Evolutionary conservation across 2,888 invertebrate species (phyloP).

Genomic region (Epinotia nisella): DNA sequence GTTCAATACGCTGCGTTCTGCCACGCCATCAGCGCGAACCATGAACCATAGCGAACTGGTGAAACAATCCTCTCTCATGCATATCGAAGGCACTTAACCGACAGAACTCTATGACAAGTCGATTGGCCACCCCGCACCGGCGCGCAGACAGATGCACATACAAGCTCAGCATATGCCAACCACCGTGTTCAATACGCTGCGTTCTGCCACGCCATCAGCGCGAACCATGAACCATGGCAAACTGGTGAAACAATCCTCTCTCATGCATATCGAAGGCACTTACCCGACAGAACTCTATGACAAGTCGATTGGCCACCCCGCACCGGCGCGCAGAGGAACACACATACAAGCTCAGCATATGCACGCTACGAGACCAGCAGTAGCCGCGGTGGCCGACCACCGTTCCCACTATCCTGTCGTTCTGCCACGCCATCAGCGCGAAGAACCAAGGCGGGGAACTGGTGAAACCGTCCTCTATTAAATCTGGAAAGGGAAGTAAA

Average conservation of each 20-base stretch:
- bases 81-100: background rate
- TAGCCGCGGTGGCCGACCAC: background rate
- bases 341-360: constrained; percentile 23
- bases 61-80: background rate
- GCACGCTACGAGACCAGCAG: background rate
- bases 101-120: constrained; percentile 9
- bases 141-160: constrained; percentile 1
- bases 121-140: constrained; percentile 4
- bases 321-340: background rate
- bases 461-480: constrained; percentile 6
- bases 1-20: background rate
- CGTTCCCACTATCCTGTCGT: background rate
- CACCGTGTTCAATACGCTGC: background rate
- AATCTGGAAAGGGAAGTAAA: background rate
- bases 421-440: constrained; percentile 7
- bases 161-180: constrained; percentile 18
- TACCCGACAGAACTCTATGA: constrained; percentile 18
- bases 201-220: background rate
- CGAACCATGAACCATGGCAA: constrained; percentile 16
- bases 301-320: constrained; percentile 1
- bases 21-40: constrained; percentile 8
- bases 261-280: background rate
- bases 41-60: constrained; percentile 5
- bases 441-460: constrained; percentile 16
- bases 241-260: background rate